Base-by-base conservation (phyloP, 2,113 vertebrate genomes). In the Gobiocypris rarus region DNA sequence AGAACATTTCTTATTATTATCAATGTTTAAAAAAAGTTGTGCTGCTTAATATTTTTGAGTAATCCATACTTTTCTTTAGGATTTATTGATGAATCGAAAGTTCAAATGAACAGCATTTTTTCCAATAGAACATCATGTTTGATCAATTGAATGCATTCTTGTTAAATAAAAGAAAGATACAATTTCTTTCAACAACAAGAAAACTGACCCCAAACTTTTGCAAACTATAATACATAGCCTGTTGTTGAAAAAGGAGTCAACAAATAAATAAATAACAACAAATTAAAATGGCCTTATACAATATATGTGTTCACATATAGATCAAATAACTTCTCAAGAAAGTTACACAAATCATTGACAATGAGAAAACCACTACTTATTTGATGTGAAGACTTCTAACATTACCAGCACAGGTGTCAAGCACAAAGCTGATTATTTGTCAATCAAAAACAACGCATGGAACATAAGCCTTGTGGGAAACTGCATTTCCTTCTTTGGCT, bases 391-490 rank as follows among this genome's bases (percentile, higher is more conserved):
- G 11, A 77, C n/a, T 48, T 48, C 52, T 54, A n/a, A 73, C 34
- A 41, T 58, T 59, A 41, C 34, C 75, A 41, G 14, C 13, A 58
- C 1, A 22, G 50, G 9, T 56, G 45, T 56, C 65, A 43, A 81
- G 41, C 31, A 56, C 56, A 59, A 69, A 43, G 43, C 67, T 59
- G 22, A 28, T 43, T 58, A 59, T 79, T 38, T 58, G 34, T 73
- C 54, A 78, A n/a, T 17, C 67, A 34, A 50, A 28, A 50, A 71
- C 24, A 75, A 38, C 38, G 6, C 74, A 61, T 59, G 78, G 34
- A 83, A 86, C 75, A 85, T 75, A 83, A 83, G 41, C 69, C 84
- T 85, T 86, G 80, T 88, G 85, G 83, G 83, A 88, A 86, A 85
- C 74, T 0, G 48, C 52, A 79, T 84, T 86, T 88, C 75, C 74